These are phyloP conservation scores for Mesorhabditis sp. DNA, from an alignment of 2,888 invertebrate species.

Conservation along the genomic window DNA sequence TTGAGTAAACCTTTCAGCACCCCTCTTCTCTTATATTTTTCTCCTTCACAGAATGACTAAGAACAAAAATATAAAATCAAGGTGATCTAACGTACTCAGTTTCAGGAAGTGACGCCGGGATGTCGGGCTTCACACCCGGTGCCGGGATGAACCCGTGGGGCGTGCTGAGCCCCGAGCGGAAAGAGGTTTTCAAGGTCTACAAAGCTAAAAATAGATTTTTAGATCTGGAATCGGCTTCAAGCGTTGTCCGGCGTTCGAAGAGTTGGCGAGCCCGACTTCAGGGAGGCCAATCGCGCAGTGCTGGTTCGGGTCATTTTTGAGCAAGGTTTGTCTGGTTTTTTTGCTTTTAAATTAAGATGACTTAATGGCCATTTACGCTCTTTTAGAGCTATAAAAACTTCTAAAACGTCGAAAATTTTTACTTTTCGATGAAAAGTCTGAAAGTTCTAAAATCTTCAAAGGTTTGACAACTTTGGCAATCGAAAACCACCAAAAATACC, in stretches of 20 bases:
- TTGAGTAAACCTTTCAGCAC: neutral
- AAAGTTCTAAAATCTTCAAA: too few relatives aligned
- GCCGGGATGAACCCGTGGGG: neutral
- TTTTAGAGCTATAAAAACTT: too few relatives aligned
- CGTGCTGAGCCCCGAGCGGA: too few relatives aligned
- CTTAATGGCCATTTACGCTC: too few relatives aligned
- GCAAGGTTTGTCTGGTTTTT: neutral
- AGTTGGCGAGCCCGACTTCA: constrained; percentile 1
- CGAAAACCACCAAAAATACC: neutral
- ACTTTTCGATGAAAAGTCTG: too few relatives aligned
- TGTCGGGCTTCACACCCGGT: neutral
- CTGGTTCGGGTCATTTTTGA: neutral
- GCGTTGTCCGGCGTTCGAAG: neutral
- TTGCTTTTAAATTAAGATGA: too few relatives aligned
- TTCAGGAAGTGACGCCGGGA: neutral
- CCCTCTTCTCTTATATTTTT: neutral
- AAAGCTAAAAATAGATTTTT: neutral
- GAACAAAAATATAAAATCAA: neutral
- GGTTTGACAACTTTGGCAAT: neutral
- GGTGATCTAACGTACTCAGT: neutral
- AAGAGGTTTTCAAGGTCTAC: too few relatives aligned
- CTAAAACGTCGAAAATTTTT: too few relatives aligned
- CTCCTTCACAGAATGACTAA: neutral
- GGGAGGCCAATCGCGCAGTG: neutral
- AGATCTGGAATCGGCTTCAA: neutral